Base-by-base conservation (phyloP, 2,888 invertebrate species). In the Lutraria lutraria region DNA sequence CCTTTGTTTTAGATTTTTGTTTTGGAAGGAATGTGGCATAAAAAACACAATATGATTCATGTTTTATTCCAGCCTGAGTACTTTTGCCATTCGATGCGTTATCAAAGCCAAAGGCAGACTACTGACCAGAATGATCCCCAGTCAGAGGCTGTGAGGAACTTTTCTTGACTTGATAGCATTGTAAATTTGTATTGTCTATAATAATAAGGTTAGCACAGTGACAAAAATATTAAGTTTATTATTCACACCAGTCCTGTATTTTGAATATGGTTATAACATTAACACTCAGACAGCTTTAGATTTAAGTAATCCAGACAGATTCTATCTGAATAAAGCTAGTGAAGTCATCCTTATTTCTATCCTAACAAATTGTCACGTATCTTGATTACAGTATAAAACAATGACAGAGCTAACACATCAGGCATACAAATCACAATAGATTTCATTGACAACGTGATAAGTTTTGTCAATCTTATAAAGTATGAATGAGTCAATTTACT, bases 241-340 rank as follows among this genome's bases (percentile, higher is more conserved):
- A 68, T 68, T 25, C 63, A 68, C 63, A 3, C 63, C 0, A 25
- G 63, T 25, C 63, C 0, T 25, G 63, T 25, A 56, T 56, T 56
- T 19, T 56, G 56, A 16, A 16, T 12, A 19, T 56, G 56, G 12
- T 56, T 56, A 8, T 0, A 68, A 68, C 25, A 3, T 68, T 4
- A 68, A 25, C 63, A 19, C 19, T 21, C 16, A 68, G 25, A n/a
- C n/a, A 25, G 21, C 63, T 25, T 25, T 68, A 25, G 25, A 68
- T 25, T 68, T 68, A 25, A 68, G 25, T 25, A 68, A 25, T n/a
- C 63, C 63, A 68, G 63, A 68, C 63, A 68, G 63, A 68, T 68
- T 68, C 63, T 68, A 68, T 68, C 63, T 12, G 8, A 68, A 68
- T n/a, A 8, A 60, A 8, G n/a, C 63, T 56, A 16, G 25, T 68